A percentile compares a stretch with the other conserved stretches of the same genome.
These are phyloP conservation scores for Odontomachus brunneus DNA, from an alignment of 1,140 invertebrate genomes.

Conservation along the genomic window DNA sequence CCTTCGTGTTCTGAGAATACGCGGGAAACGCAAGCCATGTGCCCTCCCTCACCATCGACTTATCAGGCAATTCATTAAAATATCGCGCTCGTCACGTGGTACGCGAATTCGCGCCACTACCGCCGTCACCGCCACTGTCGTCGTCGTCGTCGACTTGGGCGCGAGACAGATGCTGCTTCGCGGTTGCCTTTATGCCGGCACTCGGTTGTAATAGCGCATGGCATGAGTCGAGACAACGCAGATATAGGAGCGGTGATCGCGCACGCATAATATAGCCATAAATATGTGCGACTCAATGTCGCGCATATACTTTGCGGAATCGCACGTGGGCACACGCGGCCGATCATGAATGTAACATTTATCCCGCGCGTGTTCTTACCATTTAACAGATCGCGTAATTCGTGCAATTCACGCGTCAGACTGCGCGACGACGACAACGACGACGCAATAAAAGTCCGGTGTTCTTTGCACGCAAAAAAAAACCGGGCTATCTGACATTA, in stretches of 20 bases:
- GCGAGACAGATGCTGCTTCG: neutral
- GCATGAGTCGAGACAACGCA: constrained; percentile 16
- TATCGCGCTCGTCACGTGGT: neutral
- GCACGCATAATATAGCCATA: neutral
- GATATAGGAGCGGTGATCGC: neutral
- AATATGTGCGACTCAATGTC: neutral
- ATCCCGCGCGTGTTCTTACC: constrained; percentile 28
- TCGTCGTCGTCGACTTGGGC: neutral
- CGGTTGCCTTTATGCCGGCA: neutral
- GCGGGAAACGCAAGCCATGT: constrained; percentile 1
- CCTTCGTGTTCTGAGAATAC: neutral
- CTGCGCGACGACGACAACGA: neutral
- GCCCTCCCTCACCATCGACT: neutral
- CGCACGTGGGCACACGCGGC: neutral
- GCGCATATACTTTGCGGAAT: constrained; percentile 16
- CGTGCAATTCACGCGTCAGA: neutral
- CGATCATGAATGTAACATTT: constrained; percentile 46
- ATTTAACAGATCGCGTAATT: neutral
- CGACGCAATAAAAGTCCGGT: neutral
- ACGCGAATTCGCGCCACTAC: neutral
- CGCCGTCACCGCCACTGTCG: neutral
- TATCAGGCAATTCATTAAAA: constrained; percentile 30
- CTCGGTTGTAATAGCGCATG: neutral
- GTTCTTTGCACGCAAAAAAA: neutral
- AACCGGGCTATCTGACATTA: neutral